Evolutionary conservation across 2,888 invertebrate genomes (phyloP).

Genomic region (Yponomeuta cagnagella): DNA sequence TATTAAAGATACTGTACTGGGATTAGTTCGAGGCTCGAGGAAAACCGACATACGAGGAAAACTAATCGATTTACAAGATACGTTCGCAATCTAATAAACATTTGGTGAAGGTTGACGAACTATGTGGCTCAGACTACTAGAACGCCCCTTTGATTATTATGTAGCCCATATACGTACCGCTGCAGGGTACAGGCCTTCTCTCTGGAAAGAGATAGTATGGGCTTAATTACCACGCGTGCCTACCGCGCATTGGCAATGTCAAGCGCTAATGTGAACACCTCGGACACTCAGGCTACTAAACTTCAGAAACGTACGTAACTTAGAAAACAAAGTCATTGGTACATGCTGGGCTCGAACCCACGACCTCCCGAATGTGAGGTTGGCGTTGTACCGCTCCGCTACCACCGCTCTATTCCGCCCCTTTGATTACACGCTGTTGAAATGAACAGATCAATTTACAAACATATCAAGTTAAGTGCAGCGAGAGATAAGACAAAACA

Average conservation of each 20-base stretch:
- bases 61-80: slow-evolving; percentile 9
- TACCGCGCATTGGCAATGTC: too few relatives aligned
- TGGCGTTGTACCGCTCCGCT: too few relatives aligned
- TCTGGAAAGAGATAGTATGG: too few relatives aligned
- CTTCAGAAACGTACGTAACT: too few relatives aligned
- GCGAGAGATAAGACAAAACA: background rate
- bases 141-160: background rate
- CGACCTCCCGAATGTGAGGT: too few relatives aligned
- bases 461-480: background rate
- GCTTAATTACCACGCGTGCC: too few relatives aligned
- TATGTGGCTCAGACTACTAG: background rate
- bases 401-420: too few relatives aligned
- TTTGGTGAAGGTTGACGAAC: background rate
- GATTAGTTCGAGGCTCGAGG: background rate
- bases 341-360: too few relatives aligned
- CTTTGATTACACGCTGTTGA: background rate
- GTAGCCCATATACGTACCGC: too few relatives aligned
- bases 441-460: slow-evolving; percentile 1
- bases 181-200: too few relatives aligned
- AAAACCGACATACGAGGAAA: slow-evolving; percentile 3
- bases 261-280: too few relatives aligned
- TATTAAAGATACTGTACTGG: slow-evolving; percentile 6
- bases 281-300: too few relatives aligned
- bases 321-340: background rate
- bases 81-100: background rate